phyloP scores from a whole-genome alignment of 2,113 vertebrate species.

The Serilophus lunatus region DNA sequence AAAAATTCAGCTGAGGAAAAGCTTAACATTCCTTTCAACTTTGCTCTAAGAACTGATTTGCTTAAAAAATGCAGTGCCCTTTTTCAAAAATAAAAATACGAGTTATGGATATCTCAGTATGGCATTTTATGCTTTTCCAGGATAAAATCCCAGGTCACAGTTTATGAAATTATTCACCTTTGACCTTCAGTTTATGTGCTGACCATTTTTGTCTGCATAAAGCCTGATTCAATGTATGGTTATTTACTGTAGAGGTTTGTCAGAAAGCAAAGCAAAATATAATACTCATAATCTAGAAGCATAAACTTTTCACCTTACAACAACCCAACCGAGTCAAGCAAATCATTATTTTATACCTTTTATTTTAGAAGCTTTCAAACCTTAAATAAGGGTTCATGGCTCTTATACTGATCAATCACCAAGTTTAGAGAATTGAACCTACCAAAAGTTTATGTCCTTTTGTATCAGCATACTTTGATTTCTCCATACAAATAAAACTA shows the following conservation, averaged over 20 bases:
- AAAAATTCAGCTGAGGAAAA: background rate
- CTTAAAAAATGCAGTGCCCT: background rate
- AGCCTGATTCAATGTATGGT: background rate
- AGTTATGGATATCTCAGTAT: background rate
- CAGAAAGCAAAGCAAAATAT: background rate
- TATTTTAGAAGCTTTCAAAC: background rate
- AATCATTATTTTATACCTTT: background rate
- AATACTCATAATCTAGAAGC: rapidly evolving
- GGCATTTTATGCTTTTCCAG: background rate
- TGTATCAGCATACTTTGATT: background rate
- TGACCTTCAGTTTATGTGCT: background rate
- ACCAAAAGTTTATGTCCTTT: background rate
- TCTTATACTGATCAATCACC: background rate
- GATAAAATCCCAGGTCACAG: background rate
- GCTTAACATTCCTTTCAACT: background rate
- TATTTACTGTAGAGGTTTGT: background rate
- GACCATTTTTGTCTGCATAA: background rate
- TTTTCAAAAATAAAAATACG: background rate
- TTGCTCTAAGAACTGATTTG: background rate
- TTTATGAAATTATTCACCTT: background rate
- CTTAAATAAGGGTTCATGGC: background rate
- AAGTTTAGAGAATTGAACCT: background rate
- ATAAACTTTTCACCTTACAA: background rate
- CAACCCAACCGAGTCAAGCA: background rate
- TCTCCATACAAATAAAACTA: background rate